Base-by-base conservation (phyloP, 2,113 vertebrate species). In the Cariama cristata region DNA sequence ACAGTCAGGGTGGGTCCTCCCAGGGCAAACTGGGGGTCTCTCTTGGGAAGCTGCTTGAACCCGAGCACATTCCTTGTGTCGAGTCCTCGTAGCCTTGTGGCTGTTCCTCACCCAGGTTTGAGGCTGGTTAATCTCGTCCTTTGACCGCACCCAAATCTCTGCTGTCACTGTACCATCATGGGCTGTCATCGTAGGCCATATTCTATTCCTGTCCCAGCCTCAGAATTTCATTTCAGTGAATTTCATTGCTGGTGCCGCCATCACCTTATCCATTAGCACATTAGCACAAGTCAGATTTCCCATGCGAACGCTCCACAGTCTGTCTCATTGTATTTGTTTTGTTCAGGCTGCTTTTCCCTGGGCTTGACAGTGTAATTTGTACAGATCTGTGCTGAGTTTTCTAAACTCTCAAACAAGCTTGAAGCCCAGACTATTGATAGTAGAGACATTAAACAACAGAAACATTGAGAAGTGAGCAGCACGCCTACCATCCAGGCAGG, bases 281-380 rank as follows among this genome's bases (percentile, higher is more conserved):
- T 95, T 53, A 97, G 88, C 15, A 62, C 35, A 8, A 83, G 90
- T 58, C 94, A 95, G 79, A 91, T 96, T 95, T 92, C 88, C 63
- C 59, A 10, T 66, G 91, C 0, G 42, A 55, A 87, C 32, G 3
- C 94, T 93, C 94, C 68, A 9, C 87, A 40, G 62, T 32, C 88
- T 86, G 82, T 93, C 97, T 97, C 86, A 21, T 69, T 92, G 88
- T 93, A 76, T 97, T 98, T 96, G 91, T 96, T 97, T 95, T 95
- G 94, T 94, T 81, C 79, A 73, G 92, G 90, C 94, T 23, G 90
- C 88, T 97, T 93, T 97, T 96, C 94, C 94, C 92, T 96, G 90
- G 68, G 77, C 91, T 96, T 96, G 92, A 86, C 96, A 95, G 94
- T 93, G 95, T 94, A 94, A 95, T 98, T 93, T 76, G 76, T 53